Conservation (phyloP, 35 echinoderm and acorn worm genomes). For the Ophioderma brevispina region DNA sequence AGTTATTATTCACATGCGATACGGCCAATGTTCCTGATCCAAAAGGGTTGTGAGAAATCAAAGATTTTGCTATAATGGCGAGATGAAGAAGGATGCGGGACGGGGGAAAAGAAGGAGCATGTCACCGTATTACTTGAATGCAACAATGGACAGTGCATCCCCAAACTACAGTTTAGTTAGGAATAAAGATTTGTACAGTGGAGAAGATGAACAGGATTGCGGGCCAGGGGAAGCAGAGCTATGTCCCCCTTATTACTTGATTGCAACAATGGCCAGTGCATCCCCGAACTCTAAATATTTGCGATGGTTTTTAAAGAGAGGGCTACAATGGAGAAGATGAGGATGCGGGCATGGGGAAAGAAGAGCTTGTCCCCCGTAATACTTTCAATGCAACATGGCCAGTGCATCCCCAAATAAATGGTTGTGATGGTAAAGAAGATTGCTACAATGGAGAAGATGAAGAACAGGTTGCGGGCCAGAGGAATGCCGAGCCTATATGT, state of each 20-base stretch:
- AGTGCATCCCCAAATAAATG: constrained; percentile 4
- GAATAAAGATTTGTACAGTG: constrained; percentile 17
- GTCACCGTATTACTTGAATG: constrained; percentile 31
- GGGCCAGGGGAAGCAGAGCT: constrained; percentile 14
- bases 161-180: not conserved
- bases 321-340: too few species aligned
- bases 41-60: too few species aligned
- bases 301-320: too few species aligned
- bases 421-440: not conserved
- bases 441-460: constrained; percentile 43
- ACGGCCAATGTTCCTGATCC: constrained; percentile 10
- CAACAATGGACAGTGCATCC: constrained; percentile 47
- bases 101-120: too few species aligned
- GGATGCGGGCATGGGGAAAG: too few species aligned
- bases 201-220: constrained; percentile 54
- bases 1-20: constrained; percentile 42
- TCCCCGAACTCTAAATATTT: too few species aligned
- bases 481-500: not conserved
- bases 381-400: constrained; percentile 38
- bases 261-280: too few species aligned
- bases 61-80: not conserved
- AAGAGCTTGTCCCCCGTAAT: not conserved
- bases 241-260: not conserved
- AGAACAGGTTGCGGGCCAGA: not conserved
- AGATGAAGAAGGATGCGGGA: too few species aligned